A percentile compares a stretch with the other conserved stretches of the same genome.
These are phyloP conservation scores for Chrosomus eos DNA, from an alignment of 2,797 vertebrate species.

Conservation along the genomic window DNA sequence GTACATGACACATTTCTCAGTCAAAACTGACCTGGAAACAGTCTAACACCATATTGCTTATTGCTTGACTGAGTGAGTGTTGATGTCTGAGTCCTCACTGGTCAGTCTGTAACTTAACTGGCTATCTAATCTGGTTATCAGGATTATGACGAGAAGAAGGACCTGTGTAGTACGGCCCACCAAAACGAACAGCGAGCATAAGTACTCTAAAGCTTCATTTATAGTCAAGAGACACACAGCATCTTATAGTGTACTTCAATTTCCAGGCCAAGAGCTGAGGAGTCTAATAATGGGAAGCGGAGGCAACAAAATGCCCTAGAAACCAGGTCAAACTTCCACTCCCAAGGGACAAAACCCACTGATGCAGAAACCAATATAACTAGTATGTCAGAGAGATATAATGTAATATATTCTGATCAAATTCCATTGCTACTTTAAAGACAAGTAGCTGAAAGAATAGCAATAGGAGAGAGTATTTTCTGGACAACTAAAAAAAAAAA, in stretches of 20 bases:
- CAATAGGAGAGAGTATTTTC: background rate
- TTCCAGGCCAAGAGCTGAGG: slow-evolving; percentile 60
- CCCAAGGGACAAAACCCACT: slow-evolving; percentile 67
- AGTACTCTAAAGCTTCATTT: slow-evolving; percentile 12
- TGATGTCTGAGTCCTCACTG: slow-evolving; percentile 5
- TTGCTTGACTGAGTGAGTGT: background rate
- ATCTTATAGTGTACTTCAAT: slow-evolving; percentile 11
- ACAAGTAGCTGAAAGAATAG: background rate
- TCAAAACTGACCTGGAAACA: slow-evolving; percentile 26
- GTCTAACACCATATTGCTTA: background rate
- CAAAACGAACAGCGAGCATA: background rate
- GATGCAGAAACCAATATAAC: slow-evolving; percentile 67
- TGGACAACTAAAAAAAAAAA: background rate
- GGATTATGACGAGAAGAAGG: slow-evolving; percentile 27
- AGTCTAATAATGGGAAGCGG: slow-evolving; percentile 68
- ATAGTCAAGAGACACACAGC: slow-evolving; percentile 10
- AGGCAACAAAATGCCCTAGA: slow-evolving; percentile 71
- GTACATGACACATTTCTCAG: background rate
- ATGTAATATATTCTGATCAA: background rate
- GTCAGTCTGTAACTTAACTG: slow-evolving; percentile 20
- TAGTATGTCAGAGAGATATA: background rate
- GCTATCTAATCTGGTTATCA: slow-evolving; percentile 47
- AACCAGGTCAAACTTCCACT: slow-evolving; percentile 74
- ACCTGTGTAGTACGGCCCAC: background rate
- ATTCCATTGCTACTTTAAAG: background rate